Evolutionary conservation across 2,888 invertebrate genomes (phyloP).

Genomic region (Pseudococcus longispinus): DNA sequence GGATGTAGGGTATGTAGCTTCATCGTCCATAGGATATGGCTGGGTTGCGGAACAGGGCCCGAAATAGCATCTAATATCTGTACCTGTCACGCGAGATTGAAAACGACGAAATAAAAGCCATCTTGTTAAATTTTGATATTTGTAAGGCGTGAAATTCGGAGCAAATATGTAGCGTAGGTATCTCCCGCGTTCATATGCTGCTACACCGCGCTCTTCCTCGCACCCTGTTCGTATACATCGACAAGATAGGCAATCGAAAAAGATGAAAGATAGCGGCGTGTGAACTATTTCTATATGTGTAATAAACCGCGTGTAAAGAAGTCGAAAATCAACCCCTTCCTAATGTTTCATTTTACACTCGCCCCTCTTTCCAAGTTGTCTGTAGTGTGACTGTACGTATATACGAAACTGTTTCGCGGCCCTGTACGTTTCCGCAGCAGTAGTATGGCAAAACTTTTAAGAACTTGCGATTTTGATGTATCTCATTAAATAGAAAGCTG

Average conservation of each 20-base stretch:
- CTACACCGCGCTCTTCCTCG: not conserved
- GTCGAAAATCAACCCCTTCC: not conserved
- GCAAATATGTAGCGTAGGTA: not conserved
- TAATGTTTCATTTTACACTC: not conserved
- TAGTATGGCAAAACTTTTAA: constrained; percentile 35
- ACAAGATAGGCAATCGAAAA: constrained; percentile 18
- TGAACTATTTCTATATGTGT: not conserved
- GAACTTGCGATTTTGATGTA: constrained; percentile 38
- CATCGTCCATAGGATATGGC: not conserved
- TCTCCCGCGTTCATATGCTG: not conserved
- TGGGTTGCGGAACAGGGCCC: not conserved
- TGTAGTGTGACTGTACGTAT: not conserved
- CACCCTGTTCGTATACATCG: not conserved
- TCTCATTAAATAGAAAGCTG: constrained; percentile 52
- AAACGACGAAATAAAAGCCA: constrained; percentile 10
- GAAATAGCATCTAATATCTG: constrained; percentile 23
- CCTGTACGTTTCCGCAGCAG: not conserved
- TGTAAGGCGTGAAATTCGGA: not conserved
- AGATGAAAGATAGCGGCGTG: not conserved
- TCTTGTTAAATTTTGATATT: not conserved
- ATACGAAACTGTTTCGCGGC: not conserved
- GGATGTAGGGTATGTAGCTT: not conserved
- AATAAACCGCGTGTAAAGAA: constrained; percentile 22
- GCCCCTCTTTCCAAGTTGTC: not conserved
- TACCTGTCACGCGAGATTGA: not conserved